Evolutionary conservation across 1,140 invertebrate genomes (phyloP).

Genomic region (Nylanderia fulva): DNA sequence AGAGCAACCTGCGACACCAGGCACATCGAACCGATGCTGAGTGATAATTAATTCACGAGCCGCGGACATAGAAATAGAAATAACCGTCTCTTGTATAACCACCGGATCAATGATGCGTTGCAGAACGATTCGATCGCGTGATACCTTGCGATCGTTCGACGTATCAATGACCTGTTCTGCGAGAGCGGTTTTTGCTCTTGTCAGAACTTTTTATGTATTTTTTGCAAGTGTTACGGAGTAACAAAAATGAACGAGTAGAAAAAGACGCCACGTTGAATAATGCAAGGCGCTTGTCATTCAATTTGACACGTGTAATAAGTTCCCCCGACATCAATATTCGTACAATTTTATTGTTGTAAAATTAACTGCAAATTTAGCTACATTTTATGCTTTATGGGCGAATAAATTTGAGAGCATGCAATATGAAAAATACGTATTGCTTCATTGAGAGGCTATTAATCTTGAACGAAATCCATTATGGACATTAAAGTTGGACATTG

Average conservation of each 20-base stretch:
- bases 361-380: slow-evolving; percentile 18
- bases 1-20: slow-evolving; percentile 72
- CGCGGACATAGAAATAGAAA: slow-evolving; percentile 78
- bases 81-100: not conserved
- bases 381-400: slow-evolving; percentile 1
- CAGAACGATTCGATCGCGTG: slow-evolving; percentile 25
- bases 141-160: slow-evolving; percentile 8
- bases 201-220: slow-evolving; percentile 1
- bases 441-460: slow-evolving; percentile 29
- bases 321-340: not conserved
- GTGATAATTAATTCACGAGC: slow-evolving; percentile 80
- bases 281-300: not conserved
- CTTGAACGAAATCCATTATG: slow-evolving; percentile 53
- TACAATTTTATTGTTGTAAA: slow-evolving; percentile 10
- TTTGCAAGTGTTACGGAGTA: not conserved
- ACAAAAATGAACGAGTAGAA: not conserved
- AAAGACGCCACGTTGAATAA: not conserved
- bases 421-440: slow-evolving; percentile 32
- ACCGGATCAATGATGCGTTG: slow-evolving; percentile 33
- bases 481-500: slow-evolving; percentile 56
- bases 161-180: slow-evolving; percentile 32
- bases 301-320: not conserved
- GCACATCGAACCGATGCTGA: slow-evolving; percentile 76
- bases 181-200: slow-evolving; percentile 13
- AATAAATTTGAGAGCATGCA: slow-evolving; percentile 5